phyloP scores from a whole-genome alignment of 1,140 invertebrate species.

The Drosophila neocordata region DNA sequence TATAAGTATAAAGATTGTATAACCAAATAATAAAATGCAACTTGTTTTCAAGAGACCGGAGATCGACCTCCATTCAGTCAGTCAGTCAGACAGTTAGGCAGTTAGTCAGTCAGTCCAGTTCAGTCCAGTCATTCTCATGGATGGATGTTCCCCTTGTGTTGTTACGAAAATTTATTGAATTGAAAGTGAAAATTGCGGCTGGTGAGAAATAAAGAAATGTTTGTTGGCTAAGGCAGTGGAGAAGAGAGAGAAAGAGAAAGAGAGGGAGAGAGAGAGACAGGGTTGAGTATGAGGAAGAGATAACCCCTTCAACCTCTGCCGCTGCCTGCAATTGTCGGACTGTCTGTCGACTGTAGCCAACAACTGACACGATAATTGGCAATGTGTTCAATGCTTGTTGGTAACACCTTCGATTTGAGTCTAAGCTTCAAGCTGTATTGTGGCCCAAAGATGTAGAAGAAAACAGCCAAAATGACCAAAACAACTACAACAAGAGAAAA shows the following conservation, averaged over 20 bases:
- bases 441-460: not conserved
- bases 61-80: constrained; percentile 1
- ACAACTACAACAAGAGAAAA: not conserved
- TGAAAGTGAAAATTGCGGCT: constrained; percentile 69
- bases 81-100: not conserved
- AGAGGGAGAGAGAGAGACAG: not conserved
- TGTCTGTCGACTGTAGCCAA: constrained; percentile 2
- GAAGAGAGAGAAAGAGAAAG: not conserved
- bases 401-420: constrained; percentile 20
- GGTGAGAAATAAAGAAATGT: constrained; percentile 14
- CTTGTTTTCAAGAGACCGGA: not conserved
- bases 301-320: constrained; percentile 31
- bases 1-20: constrained; percentile 31
- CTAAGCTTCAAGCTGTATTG: constrained; percentile 6
- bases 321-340: too few relatives aligned
- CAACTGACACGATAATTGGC: constrained; percentile 24
- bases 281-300: constrained; percentile 29
- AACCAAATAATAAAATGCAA: constrained; percentile 19
- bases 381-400: constrained; percentile 2
- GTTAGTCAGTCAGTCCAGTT: not conserved
- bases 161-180: constrained; percentile 61
- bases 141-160: constrained; percentile 59
- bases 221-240: too few relatives aligned
- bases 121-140: constrained; percentile 16
- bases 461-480: not conserved